These are phyloP conservation scores for Aphodius granarius DNA, from an alignment of 2,888 invertebrate genomes.

Conservation along the genomic window DNA sequence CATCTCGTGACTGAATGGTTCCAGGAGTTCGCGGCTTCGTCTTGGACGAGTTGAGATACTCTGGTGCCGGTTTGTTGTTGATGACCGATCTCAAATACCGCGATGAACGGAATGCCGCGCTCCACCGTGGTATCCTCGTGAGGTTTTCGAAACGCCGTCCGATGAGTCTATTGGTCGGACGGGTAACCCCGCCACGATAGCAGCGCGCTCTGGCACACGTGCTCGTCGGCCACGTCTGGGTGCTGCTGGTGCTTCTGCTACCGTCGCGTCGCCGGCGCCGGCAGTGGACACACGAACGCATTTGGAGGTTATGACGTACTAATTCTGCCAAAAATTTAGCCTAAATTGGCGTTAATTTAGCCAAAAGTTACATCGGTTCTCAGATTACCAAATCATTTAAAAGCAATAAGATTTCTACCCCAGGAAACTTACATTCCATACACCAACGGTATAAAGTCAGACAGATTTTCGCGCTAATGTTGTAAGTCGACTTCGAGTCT, in stretches of 20 bases:
- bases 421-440: too few species aligned
- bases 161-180: constrained; percentile 17
- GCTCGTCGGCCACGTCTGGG: constrained; percentile 27
- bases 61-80: neutral
- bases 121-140: constrained; percentile 16
- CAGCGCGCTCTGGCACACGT: constrained; percentile 25
- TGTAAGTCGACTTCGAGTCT: too few species aligned
- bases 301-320: neutral
- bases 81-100: constrained; percentile 36
- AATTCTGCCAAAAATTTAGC: too few species aligned
- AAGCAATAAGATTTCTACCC: too few species aligned
- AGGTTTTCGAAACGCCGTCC: constrained; percentile 32
- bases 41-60: constrained; percentile 1
- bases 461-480: too few species aligned
- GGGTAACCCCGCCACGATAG: neutral
- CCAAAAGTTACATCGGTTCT: too few species aligned
- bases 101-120: constrained; percentile 36
- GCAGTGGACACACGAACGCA: neutral
- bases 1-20: constrained; percentile 20
- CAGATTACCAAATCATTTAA: too few species aligned
- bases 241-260: neutral
- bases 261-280: neutral
- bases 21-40: constrained; percentile 18
- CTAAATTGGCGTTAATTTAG: too few species aligned
- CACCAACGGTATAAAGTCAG: too few species aligned